Evolutionary conservation across 2,797 vertebrate genomes (phyloP).

Genomic region (Leptoclinus maculatus): DNA sequence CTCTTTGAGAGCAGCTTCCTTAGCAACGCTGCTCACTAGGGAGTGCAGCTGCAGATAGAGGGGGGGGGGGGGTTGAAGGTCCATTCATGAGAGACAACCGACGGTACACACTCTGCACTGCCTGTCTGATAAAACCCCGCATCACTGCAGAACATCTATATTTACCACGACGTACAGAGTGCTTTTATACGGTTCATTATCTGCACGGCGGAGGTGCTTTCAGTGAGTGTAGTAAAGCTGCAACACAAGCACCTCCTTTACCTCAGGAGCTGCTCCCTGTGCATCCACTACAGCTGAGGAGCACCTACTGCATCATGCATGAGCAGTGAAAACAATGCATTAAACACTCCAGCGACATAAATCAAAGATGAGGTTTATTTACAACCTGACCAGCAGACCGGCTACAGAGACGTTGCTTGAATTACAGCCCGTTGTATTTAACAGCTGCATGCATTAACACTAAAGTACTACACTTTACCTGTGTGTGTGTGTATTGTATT

Average conservation of each 20-base stretch:
- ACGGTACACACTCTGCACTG: slow-evolving; percentile 17
- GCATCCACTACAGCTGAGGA: neutral
- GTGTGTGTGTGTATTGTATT: neutral
- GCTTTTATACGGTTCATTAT: neutral
- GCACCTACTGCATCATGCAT: slow-evolving; percentile 30
- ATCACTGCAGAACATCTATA: slow-evolving; percentile 30
- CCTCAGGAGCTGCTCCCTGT: neutral
- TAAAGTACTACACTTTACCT: too few relatives aligned
- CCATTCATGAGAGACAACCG: slow-evolving; percentile 73
- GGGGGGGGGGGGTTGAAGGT: slow-evolving; percentile 46
- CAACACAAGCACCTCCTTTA: slow-evolving; percentile 3
- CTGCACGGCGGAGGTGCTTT: too few relatives aligned
- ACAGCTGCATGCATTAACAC: too few relatives aligned
- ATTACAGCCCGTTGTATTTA: too few relatives aligned
- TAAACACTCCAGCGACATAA: slow-evolving; percentile 1
- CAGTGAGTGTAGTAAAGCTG: neutral
- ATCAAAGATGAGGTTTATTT: slow-evolving; percentile 24
- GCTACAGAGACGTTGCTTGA: neutral
- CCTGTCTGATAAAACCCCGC: slow-evolving; percentile 11
- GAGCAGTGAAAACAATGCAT: slow-evolving; percentile 5
- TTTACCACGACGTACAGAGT: slow-evolving; percentile 13
- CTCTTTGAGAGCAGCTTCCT: slow-evolving; percentile 81
- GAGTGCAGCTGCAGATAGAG: slow-evolving; percentile 75
- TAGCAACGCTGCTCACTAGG: slow-evolving; percentile 71
- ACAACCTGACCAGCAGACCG: neutral